phyloP scores from a whole-genome alignment of 2,888 invertebrate genomes.

The Mayetiola destructor region DNA sequence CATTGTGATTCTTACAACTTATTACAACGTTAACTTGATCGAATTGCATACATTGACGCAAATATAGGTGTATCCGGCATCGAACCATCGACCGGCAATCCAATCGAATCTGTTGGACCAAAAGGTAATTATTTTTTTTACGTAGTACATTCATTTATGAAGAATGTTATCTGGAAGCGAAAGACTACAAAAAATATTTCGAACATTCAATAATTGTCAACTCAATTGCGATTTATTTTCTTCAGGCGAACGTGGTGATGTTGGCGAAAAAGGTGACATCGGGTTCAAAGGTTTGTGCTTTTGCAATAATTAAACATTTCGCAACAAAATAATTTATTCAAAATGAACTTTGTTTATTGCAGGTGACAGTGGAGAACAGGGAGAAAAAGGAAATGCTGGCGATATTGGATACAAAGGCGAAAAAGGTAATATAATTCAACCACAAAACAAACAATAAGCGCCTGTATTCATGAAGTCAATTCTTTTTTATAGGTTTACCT shows the following conservation, averaged over 20 bases:
- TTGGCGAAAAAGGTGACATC: conserved; percentile 45
- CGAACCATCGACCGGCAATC: conserved; percentile 16
- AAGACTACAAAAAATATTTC: neutral
- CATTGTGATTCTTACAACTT: too few species aligned
- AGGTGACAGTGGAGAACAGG: conserved; percentile 57
- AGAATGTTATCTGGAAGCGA: neutral
- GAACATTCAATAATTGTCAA: neutral
- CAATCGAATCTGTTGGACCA: conserved; percentile 14
- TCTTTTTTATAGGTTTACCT: too few species aligned
- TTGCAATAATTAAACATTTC: too few species aligned
- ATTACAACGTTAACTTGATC: neutral
- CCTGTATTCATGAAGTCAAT: too few species aligned
- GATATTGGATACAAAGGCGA: conserved; percentile 60
- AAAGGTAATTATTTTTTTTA: conserved; percentile 22
- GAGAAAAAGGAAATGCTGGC: conserved; percentile 54
- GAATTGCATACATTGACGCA: too few species aligned
- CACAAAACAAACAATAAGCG: too few species aligned
- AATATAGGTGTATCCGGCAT: conserved; percentile 19
- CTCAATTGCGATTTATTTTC: too few species aligned
- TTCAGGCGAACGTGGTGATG: conserved; percentile 36
- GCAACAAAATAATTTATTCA: too few species aligned
- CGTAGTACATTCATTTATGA: neutral
- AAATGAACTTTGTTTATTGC: too few species aligned
- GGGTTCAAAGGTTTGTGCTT: conserved; percentile 46
- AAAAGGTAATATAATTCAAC: too few species aligned